Conservation (phyloP, 2,113 vertebrate species). For the Callithrix jacchus region DNA sequence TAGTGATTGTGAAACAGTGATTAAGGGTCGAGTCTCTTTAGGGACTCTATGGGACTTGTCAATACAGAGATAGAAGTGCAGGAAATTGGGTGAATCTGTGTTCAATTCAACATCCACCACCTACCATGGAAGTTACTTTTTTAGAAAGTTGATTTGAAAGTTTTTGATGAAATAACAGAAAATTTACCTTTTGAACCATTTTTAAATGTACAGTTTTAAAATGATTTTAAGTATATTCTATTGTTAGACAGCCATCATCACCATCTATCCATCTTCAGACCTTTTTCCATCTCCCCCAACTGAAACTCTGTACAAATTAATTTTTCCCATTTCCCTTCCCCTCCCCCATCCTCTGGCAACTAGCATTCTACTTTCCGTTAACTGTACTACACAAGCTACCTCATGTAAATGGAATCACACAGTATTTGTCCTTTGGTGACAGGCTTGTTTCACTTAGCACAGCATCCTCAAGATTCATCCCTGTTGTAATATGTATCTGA, state of each 20-base stretch:
- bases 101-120: background rate
- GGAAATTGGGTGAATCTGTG: background rate
- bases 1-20: background rate
- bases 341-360: background rate
- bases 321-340: background rate
- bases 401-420: background rate
- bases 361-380: background rate
- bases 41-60: background rate
- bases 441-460: background rate
- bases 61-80: too few species aligned
- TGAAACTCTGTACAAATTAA: background rate
- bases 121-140: background rate
- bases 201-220: background rate
- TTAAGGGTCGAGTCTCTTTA: background rate
- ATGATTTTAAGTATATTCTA: background rate
- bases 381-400: background rate
- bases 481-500: background rate
- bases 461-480: background rate
- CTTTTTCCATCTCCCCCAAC: background rate
- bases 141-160: background rate
- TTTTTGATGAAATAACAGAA: background rate
- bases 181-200: background rate
- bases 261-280: background rate
- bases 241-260: background rate
- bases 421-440: background rate